Evolutionary conservation across 2,113 vertebrate species (phyloP).

Genomic region (Catharus bicknelli): DNA sequence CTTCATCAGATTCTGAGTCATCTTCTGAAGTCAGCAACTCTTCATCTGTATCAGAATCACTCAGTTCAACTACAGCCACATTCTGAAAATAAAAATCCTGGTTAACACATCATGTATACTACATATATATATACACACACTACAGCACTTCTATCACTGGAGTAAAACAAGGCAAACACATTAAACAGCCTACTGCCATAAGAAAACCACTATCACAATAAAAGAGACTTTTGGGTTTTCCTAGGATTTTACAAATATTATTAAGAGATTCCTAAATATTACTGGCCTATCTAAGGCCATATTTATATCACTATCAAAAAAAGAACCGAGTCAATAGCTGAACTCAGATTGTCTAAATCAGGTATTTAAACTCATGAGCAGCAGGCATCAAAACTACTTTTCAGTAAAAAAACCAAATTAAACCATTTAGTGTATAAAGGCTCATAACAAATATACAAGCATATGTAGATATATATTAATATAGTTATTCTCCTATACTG

Average conservation of each 20-base stretch:
- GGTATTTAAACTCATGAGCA: neutral
- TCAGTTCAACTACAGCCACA: slow-evolving; percentile 87
- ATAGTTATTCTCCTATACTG: neutral
- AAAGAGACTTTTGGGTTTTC: neutral
- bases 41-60: slow-evolving; percentile 74
- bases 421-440: neutral
- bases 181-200: neutral
- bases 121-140: neutral
- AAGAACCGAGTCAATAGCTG: neutral
- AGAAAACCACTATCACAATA: neutral
- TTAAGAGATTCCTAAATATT: neutral
- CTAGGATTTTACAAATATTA: neutral
- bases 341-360: neutral
- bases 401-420: neutral
- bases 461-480: neutral
- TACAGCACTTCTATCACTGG: neutral
- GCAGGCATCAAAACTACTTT: neutral
- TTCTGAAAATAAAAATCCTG: slow-evolving; percentile 70
- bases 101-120: neutral
- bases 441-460: neutral
- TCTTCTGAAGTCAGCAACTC: slow-evolving; percentile 56
- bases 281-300: neutral
- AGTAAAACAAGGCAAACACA: neutral
- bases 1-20: slow-evolving; percentile 73
- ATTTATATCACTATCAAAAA: neutral